Conservation (phyloP, 2,888 invertebrate genomes). For the Oscheius sp. region DNA sequence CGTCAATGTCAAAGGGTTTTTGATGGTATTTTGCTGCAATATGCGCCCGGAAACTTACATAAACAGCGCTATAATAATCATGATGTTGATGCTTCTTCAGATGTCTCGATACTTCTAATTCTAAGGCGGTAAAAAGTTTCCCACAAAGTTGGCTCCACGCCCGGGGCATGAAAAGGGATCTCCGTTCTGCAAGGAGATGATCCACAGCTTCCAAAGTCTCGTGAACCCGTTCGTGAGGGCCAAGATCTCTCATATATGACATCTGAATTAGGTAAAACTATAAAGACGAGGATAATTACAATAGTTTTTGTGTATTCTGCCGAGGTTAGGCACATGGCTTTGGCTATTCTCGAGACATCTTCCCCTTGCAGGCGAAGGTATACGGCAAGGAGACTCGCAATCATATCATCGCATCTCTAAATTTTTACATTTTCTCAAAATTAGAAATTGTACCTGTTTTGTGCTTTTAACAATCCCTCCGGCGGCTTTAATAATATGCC, state of each 20-base stretch:
- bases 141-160: slow-evolving; percentile 40
- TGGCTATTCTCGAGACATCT: slow-evolving; percentile 20
- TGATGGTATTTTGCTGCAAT: too few relatives aligned
- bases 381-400: slow-evolving; percentile 1
- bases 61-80: slow-evolving; percentile 53
- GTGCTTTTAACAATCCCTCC: slow-evolving; percentile 25
- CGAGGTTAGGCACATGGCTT: slow-evolving; percentile 27
- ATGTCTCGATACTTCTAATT: slow-evolving; percentile 40
- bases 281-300: slow-evolving; percentile 3
- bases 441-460: background rate
- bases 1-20: too few relatives aligned
- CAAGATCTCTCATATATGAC: slow-evolving; percentile 49
- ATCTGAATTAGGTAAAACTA: slow-evolving; percentile 28
- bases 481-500: slow-evolving; percentile 2
- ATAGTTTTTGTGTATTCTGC: slow-evolving; percentile 34
- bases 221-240: slow-evolving; percentile 43
- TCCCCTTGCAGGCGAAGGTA: slow-evolving; percentile 6
- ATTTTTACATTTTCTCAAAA: background rate
- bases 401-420: slow-evolving; percentile 26
- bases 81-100: slow-evolving; percentile 43
- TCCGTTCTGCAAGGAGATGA: slow-evolving; percentile 42
- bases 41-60: too few relatives aligned
- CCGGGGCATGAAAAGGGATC: slow-evolving; percentile 48
- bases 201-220: slow-evolving; percentile 46
- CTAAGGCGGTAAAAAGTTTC: slow-evolving; percentile 31